A percentile compares a stretch with the other conserved stretches of the same genome.
Evolutionary conservation across 2,888 invertebrate species (phyloP).

Genomic region (Papilio gigon): DNA sequence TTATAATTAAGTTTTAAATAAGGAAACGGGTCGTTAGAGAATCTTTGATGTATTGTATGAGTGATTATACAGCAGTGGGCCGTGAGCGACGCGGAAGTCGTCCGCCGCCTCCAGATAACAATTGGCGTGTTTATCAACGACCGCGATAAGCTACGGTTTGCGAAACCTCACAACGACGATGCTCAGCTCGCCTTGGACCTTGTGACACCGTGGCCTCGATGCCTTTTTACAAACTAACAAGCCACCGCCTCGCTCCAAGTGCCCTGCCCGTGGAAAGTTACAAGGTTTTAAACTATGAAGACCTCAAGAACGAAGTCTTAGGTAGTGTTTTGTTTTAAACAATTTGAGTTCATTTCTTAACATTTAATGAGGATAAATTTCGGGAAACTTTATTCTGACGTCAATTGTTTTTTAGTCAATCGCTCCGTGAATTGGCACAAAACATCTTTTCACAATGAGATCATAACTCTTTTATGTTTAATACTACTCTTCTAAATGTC

Average conservation of each 20-base stretch:
- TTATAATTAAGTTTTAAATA: slow-evolving; percentile 14
- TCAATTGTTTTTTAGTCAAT: too few relatives aligned
- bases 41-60: slow-evolving; percentile 48
- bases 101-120: slow-evolving; percentile 71
- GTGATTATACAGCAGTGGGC: slow-evolving; percentile 57
- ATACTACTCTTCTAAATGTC: neutral
- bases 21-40: slow-evolving; percentile 43
- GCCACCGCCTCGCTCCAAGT: slow-evolving; percentile 6
- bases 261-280: slow-evolving; percentile 6
- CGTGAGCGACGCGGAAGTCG: slow-evolving; percentile 75
- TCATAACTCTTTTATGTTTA: too few relatives aligned
- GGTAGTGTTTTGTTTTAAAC: neutral
- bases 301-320: neutral
- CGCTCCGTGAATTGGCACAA: too few relatives aligned
- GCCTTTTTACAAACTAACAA: slow-evolving; percentile 33
- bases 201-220: slow-evolving; percentile 43
- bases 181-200: slow-evolving; percentile 44
- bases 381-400: too few relatives aligned
- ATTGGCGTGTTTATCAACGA: slow-evolving; percentile 72
- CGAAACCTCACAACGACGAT: slow-evolving; percentile 48
- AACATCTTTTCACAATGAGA: too few relatives aligned
- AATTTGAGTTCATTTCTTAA: too few relatives aligned
- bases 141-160: slow-evolving; percentile 69
- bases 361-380: neutral
- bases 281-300: neutral